Evolutionary conservation across 2,888 invertebrate species (phyloP), one percentile per base, ranked within the genome.

Genomic region (Dorcus hopei): DNA sequence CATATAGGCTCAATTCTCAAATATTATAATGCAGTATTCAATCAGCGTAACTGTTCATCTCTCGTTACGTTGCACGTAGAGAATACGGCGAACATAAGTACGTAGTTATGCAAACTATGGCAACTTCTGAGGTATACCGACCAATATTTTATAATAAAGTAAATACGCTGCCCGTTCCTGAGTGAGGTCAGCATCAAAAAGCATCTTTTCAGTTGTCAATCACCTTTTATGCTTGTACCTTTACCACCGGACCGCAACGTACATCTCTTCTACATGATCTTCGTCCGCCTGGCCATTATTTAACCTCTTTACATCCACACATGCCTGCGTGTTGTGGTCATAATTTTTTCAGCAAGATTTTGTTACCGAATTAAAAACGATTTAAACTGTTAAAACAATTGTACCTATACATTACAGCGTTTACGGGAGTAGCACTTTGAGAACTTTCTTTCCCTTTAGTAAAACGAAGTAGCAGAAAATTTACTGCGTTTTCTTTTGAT

Each of bases 201-300:
- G 47, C 58, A 59, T 64, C 69, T 67, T 68, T 69, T 69, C 69
- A 68, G 64, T 65, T 69, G 68, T 68, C 69, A 69, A 69, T 69
- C 69, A 67, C 51, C 58, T 47, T 53, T 48, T 53, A 48, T 47
- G 47, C 58, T 42, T 23, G 45, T 45, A 43, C 49, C 16, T 58
- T 54, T 49, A 48, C 49, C 49, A 19, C 54, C 26, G 45, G 47
- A 45, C 45, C 23, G 45, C 45, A 45, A 45, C 45, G 45, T 45
- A 45, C 45, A 11, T 45, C 26, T 33, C 26, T 33, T 33, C 26
- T 33, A 33, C 26, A 33, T 33, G 45, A 45, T 45, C 45, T 45
- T 16, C 19, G 23, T 45, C 45, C 45, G 16, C 16, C 23, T 45
- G 9, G 9, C 23, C 9, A 45, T 45, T 45, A 45, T 45, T 45